A percentile compares a stretch with the other conserved stretches of the same genome.
phyloP scores from a whole-genome alignment of 2,888 invertebrate species.

The Plebejus melissa region DNA sequence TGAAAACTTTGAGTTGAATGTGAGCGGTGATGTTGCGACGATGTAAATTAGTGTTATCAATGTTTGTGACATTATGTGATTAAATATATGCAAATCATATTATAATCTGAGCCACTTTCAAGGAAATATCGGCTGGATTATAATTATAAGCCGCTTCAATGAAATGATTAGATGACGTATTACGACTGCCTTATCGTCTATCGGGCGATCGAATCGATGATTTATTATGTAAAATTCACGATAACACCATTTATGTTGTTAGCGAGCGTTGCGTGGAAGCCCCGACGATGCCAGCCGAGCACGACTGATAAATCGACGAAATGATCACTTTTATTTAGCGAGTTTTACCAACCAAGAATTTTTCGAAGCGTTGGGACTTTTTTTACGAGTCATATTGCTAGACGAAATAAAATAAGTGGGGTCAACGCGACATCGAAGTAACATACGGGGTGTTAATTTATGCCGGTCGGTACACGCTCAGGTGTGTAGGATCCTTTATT shows the following conservation, averaged over 20 bases:
- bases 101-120: slow-evolving; percentile 4
- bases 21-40: not conserved
- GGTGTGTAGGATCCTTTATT: slow-evolving; percentile 18
- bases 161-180: slow-evolving; percentile 23
- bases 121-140: slow-evolving; percentile 4
- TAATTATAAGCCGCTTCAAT: slow-evolving; percentile 5
- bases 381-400: not conserved
- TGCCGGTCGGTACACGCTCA: slow-evolving; percentile 7
- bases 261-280: slow-evolving; percentile 33
- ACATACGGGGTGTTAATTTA: slow-evolving; percentile 5
- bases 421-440: not conserved
- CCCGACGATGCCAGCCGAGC: slow-evolving; percentile 18
- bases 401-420: not conserved
- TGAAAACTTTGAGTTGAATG: slow-evolving; percentile 3
- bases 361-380: not conserved
- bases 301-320: slow-evolving; percentile 13
- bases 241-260: slow-evolving; percentile 22
- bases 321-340: slow-evolving; percentile 3
- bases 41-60: not conserved
- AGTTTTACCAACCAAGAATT: not conserved
- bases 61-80: not conserved
- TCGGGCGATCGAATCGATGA: slow-evolving; percentile 20
- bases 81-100: not conserved
- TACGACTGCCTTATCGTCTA: slow-evolving; percentile 17
- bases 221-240: slow-evolving; percentile 25